Conservation (phyloP, 2,113 vertebrate species). For the Phylloscopus trochilus region DNA sequence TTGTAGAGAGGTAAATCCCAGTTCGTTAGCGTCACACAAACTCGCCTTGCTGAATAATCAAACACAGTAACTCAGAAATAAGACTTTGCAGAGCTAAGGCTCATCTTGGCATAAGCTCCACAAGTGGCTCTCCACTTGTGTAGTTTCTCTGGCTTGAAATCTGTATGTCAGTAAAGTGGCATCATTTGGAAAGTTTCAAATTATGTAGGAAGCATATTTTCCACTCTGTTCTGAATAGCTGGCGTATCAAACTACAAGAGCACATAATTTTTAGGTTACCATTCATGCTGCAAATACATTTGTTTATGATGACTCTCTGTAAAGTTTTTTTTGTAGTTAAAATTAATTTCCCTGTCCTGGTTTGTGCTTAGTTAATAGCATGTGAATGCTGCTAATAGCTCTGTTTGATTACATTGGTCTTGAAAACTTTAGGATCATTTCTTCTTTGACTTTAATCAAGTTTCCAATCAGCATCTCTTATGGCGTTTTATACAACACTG, state of each 20-base stretch:
- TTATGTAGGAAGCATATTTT: not conserved
- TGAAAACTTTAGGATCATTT: not conserved
- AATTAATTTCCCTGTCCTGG: not conserved
- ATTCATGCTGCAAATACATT: not conserved
- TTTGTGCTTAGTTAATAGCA: not conserved
- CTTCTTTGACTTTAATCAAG: not conserved
- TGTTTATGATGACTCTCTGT: not conserved
- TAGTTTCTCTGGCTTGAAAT: not conserved
- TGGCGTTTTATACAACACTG: not conserved
- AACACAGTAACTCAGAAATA: not conserved
- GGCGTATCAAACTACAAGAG: not conserved
- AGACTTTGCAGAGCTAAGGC: not conserved
- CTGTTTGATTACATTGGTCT: not conserved
- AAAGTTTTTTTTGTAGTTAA: not conserved
- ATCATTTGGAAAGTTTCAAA: not conserved
- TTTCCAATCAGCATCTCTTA: not conserved
- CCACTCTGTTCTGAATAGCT: not conserved
- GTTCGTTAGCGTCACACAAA: not conserved
- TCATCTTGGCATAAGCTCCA: not conserved
- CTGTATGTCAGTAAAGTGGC: not conserved
- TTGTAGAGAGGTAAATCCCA: not conserved
- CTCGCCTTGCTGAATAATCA: not conserved
- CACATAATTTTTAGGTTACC: not conserved
- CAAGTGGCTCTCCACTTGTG: not conserved
- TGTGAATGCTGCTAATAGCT: not conserved